Conservation (phyloP, 2,888 invertebrate genomes). For the Eupsilia transversa region DNA sequence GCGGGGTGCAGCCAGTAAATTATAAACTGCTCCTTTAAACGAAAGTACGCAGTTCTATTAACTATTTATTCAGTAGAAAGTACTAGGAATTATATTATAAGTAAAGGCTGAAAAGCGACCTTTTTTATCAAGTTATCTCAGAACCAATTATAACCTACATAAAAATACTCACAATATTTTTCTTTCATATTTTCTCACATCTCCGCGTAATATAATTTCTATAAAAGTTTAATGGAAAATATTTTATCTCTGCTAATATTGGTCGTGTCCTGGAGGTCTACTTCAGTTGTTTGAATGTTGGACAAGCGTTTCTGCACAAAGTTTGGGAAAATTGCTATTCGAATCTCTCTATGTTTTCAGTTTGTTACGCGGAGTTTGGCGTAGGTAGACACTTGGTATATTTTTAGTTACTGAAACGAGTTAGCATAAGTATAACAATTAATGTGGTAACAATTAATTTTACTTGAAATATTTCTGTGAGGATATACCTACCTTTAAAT, state of each 20-base stretch:
- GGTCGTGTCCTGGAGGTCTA: constrained; percentile 5
- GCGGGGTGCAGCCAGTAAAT: too few relatives aligned
- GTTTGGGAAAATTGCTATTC: constrained; percentile 26
- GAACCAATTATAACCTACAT: too few relatives aligned
- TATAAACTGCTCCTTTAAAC: too few relatives aligned
- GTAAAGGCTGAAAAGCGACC: background rate
- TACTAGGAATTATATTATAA: background rate
- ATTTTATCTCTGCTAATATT: constrained; percentile 30
- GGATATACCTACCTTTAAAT: too few relatives aligned
- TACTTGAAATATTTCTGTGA: background rate
- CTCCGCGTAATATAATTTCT: constrained; percentile 3
- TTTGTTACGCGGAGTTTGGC: constrained; percentile 20
- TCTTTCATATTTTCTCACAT: background rate
- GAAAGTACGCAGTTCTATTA: background rate
- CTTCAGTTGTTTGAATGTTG: constrained; percentile 27
- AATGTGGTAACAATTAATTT: background rate
- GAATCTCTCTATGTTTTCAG: constrained; percentile 23
- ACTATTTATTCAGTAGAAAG: background rate
- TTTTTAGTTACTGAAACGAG: constrained; percentile 4
- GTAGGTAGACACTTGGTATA: background rate
- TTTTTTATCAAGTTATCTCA: background rate
- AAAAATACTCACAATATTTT: background rate
- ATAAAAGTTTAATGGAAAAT: constrained; percentile 32
- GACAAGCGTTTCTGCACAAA: constrained; percentile 18
- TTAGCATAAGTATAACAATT: too few relatives aligned